A percentile compares a stretch with the other conserved stretches of the same genome.
Conservation (phyloP, 1,140 invertebrate genomes). For the Meloidogyne chitwoodi region DNA sequence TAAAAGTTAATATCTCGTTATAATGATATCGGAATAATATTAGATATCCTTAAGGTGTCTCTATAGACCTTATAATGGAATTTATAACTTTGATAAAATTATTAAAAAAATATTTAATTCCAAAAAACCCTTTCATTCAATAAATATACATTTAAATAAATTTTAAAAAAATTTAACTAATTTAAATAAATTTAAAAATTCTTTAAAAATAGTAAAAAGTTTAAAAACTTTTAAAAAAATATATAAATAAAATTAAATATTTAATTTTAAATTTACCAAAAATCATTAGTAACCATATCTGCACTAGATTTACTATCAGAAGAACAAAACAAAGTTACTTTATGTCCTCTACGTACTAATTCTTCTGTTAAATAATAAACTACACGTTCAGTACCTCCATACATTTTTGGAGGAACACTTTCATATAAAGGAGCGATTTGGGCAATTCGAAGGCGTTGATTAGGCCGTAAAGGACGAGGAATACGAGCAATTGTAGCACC, state of each 20-base stretch:
- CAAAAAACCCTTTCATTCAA: no score
- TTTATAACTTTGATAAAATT: no score
- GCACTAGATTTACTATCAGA: neutral
- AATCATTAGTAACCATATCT: neutral
- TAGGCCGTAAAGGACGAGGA: neutral
- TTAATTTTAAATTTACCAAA: neutral
- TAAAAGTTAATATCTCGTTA: no score
- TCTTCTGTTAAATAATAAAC: constrained; percentile 17
- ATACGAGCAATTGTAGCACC: neutral
- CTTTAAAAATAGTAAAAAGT: no score
- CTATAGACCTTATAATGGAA: no score
- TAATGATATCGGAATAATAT: no score
- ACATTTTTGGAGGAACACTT: constrained; percentile 32
- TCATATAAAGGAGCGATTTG: constrained; percentile 45
- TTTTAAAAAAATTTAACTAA: no score
- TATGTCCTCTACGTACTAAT: constrained; percentile 9
- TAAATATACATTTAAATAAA: no score
- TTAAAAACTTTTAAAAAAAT: no score
- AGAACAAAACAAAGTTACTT: constrained; percentile 12
- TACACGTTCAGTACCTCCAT: constrained; percentile 21
- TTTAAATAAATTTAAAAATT: no score
- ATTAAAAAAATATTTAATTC: neutral
- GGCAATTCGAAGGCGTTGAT: constrained; percentile 11
- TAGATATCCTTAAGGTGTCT: no score
- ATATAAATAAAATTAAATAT: neutral